A percentile compares a stretch with the other conserved stretches of the same genome.
phyloP scores from a whole-genome alignment of 2,888 invertebrate species.

The Caenorhabditis macrosperma region DNA sequence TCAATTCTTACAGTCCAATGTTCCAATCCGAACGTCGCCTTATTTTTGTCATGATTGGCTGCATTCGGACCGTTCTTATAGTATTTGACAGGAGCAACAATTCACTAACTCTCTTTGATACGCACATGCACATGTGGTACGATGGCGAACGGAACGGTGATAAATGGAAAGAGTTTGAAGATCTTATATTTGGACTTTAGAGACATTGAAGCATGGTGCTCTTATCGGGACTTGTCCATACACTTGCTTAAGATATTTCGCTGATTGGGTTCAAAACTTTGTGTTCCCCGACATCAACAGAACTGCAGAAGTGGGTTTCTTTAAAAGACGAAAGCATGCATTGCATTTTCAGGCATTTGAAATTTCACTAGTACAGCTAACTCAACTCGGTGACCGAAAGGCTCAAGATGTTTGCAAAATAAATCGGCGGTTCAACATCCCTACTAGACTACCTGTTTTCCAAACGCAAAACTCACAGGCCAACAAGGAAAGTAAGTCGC shows the following conservation, averaged over 20 bases:
- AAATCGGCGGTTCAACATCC: not conserved
- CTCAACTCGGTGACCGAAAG: conserved; percentile 13
- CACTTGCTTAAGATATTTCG: conserved; percentile 30
- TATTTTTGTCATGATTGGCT: conserved; percentile 54
- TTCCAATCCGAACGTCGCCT: conserved; percentile 36
- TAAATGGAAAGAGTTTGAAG: not conserved
- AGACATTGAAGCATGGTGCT: conserved; percentile 41
- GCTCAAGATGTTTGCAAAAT: conserved; percentile 10
- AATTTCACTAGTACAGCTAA: conserved; percentile 45
- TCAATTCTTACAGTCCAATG: conserved; percentile 9
- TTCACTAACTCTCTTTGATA: conserved; percentile 55
- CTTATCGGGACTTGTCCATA: conserved; percentile 40
- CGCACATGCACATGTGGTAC: conserved; percentile 48
- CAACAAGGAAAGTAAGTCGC: conserved; percentile 28
- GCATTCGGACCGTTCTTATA: conserved; percentile 53
- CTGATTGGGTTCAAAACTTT: conserved; percentile 41
- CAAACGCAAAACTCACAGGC: not conserved
- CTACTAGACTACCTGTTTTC: conserved; percentile 11
- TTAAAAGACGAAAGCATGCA: no score
- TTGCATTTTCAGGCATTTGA: conserved; percentile 46
- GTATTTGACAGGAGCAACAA: conserved; percentile 41
- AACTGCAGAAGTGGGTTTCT: conserved; percentile 11
- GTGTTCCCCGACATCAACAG: conserved; percentile 45
- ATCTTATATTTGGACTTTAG: conserved; percentile 12
- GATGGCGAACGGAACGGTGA: conserved; percentile 17